These are phyloP conservation scores for Sanderia malayensis DNA, from an alignment of 30 jellyfish, hydroid and myxozoan species.

Conservation along the genomic window DNA sequence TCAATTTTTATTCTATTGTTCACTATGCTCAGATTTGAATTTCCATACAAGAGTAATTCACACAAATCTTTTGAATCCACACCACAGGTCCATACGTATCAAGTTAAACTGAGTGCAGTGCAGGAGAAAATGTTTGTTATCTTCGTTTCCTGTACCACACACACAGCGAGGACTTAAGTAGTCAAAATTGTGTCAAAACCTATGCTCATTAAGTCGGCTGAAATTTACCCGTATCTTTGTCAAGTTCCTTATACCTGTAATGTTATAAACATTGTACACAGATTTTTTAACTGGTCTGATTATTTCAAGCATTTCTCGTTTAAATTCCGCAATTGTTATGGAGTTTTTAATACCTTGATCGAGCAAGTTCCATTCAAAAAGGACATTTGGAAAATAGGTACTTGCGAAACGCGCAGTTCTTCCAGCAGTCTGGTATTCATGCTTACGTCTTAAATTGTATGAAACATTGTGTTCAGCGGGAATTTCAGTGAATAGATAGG, in stretches of 20 bases:
- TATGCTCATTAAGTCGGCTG: conserved; percentile 19
- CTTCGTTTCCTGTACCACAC: conserved; percentile 17
- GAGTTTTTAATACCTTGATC: background rate
- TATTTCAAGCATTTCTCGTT: conserved; percentile 6
- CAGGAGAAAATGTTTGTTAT: conserved; percentile 24
- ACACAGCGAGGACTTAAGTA: conserved; percentile 4
- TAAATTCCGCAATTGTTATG: background rate
- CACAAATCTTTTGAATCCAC: conserved; percentile 5
- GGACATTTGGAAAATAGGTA: conserved; percentile 11
- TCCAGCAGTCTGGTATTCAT: conserved; percentile 4
- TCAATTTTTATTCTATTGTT: conserved; percentile 12
- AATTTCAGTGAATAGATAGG: conserved; percentile 26
- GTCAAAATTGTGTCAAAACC: conserved; percentile 20
- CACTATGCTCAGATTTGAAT: background rate
- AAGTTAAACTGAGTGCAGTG: conserved; percentile 17
- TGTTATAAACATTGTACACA: background rate
- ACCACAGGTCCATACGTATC: conserved; percentile 5
- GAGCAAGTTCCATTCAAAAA: conserved; percentile 11
- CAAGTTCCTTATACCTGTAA: conserved; percentile 13
- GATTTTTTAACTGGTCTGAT: conserved; percentile 10
- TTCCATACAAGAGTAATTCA: conserved; percentile 7
- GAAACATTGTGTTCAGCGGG: conserved; percentile 28
- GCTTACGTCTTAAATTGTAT: conserved; percentile 6
- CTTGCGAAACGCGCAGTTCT: conserved; percentile 23
- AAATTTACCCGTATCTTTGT: conserved; percentile 27